Evolutionary conservation across 1,140 invertebrate genomes (phyloP), one percentile per base, ranked within the genome.

Genomic region (Bombus confusus): DNA sequence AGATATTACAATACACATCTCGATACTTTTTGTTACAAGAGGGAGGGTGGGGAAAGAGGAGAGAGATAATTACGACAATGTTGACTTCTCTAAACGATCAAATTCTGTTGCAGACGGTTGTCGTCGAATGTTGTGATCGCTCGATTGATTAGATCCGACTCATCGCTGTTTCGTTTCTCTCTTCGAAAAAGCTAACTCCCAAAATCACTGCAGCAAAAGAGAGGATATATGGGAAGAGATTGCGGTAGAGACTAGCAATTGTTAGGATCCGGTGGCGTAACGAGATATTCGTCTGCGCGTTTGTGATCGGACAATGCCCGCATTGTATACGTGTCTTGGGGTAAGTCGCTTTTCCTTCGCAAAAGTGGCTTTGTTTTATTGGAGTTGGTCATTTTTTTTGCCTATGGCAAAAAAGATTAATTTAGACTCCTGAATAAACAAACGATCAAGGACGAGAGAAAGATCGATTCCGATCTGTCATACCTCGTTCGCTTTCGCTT

Each of bases 271-370:
- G 98, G 97, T 86, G 98, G 97, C 73, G 98, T 97, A 75, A 96
- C 96, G 85, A 98, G 97, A 96, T 96, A 98, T 92, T 98, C 97
- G 95, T 99, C 98, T 85, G 98, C 97, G 91, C 98, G 96, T 95
- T 98, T 98, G 96, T 99, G 98, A 94, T 98, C 98, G 93, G 97
- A 98, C 83, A 99, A 96, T 87, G 98, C 98, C 93, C 97, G 97
- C 90, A 99, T 97, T 57, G 98, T 99, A 92, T 97, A 97, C 87
- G 97, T 96, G 96, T 99, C 98, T 93, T 98, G 97, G 43, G 98
- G 98, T 94, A 99, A 96, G 95, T 99, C 98, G 28, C 98, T 99
- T 96, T 99, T 99, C 93, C 98, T 97, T 94, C 98, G 97, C 69
- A 99, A 95, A 87, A 99, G 95, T 43, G 98, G 98, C 95, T 98